Evolutionary conservation across 2,888 invertebrate species (phyloP).

Genomic region (Leucophora obtusa): DNA sequence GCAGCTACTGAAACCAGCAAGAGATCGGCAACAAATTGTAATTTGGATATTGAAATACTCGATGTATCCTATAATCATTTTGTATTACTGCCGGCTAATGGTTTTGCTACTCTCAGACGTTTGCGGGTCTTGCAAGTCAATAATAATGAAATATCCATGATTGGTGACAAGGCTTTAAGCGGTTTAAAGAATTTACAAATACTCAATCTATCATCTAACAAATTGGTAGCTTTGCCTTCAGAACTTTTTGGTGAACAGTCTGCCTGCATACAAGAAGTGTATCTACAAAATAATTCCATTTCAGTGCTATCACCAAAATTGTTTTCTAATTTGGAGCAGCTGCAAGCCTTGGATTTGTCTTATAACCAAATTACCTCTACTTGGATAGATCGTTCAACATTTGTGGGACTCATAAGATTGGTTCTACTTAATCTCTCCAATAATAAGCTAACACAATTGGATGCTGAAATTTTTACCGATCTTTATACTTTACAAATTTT

Average conservation of each 20-base stretch:
- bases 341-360: slow-evolving; percentile 90
- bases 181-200: slow-evolving; percentile 90
- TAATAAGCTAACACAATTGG: slow-evolving; percentile 89
- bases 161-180: slow-evolving; percentile 89
- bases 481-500: slow-evolving; percentile 91
- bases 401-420: slow-evolving; percentile 91
- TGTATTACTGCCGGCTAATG: slow-evolving; percentile 88
- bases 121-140: slow-evolving; percentile 90
- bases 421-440: slow-evolving; percentile 91
- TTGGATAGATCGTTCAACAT: slow-evolving; percentile 91
- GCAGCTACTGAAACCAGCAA: slow-evolving; percentile 49
- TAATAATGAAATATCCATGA: slow-evolving; percentile 93
- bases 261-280: slow-evolving; percentile 90
- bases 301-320: slow-evolving; percentile 90
- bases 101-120: slow-evolving; percentile 88
- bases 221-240: slow-evolving; percentile 91
- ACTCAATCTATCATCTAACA: slow-evolving; percentile 93
- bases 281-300: slow-evolving; percentile 94
- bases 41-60: slow-evolving; percentile 88
- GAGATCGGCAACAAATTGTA: slow-evolving; percentile 80
- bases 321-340: slow-evolving; percentile 90
- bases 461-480: slow-evolving; percentile 90
- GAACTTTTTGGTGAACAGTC: slow-evolving; percentile 89
- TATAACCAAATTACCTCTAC: slow-evolving; percentile 91
- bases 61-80: slow-evolving; percentile 93